Evolutionary conservation across 2,888 invertebrate genomes (phyloP).

Genomic region (Drosophila longiperda): DNA sequence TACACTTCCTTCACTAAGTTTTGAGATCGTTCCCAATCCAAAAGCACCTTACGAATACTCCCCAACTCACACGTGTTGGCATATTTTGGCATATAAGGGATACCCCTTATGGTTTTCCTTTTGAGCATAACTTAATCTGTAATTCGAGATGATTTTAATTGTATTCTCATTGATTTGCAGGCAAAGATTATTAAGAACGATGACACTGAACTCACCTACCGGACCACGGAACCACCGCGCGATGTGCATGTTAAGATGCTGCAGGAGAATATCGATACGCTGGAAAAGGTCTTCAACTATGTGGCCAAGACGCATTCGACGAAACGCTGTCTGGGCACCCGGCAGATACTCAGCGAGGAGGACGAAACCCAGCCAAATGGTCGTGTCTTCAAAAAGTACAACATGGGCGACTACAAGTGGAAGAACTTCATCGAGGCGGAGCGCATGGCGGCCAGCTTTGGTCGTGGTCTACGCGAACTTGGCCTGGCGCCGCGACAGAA

Average conservation of each 20-base stretch:
- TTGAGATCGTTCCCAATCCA: neutral
- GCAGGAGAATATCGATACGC: constrained; percentile 91
- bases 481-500: constrained; percentile 91
- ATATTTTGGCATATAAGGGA: constrained; percentile 6
- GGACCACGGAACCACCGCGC: constrained; percentile 89
- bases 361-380: constrained; percentile 98
- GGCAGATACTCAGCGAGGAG: constrained; percentile 95
- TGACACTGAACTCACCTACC: constrained; percentile 89
- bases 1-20: neutral
- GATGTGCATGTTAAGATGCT: constrained; percentile 90
- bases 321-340: constrained; percentile 93
- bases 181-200: constrained; percentile 89
- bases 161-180: constrained; percentile 85
- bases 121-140: neutral
- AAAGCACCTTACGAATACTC: neutral
- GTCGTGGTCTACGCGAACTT: constrained; percentile 92
- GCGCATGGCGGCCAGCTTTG: constrained; percentile 90
- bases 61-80: neutral
- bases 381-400: constrained; percentile 97
- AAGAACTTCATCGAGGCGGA: constrained; percentile 91
- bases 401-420: constrained; percentile 97
- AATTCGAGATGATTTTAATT: neutral
- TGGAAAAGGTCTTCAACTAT: constrained; percentile 93
- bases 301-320: constrained; percentile 90
- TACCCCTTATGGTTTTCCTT: neutral